phyloP scores from a whole-genome alignment of 2,113 vertebrate species.

The Anolis sagrei region DNA sequence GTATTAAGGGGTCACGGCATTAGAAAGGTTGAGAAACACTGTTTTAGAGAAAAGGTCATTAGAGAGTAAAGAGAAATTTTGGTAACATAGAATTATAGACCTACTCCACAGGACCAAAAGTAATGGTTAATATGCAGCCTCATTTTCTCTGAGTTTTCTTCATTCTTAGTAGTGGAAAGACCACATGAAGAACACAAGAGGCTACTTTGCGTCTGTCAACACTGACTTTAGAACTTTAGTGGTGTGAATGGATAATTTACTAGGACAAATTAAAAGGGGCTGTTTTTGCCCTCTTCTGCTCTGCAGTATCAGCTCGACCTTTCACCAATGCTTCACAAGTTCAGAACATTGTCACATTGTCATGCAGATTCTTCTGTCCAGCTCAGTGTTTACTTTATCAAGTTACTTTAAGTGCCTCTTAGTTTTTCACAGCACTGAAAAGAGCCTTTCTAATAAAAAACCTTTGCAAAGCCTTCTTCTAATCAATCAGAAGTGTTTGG shows the following conservation, averaged over 20 bases:
- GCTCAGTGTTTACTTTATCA: not conserved
- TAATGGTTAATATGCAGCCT: not conserved
- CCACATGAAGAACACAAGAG: not conserved
- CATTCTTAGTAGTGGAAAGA: not conserved
- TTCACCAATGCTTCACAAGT: not conserved
- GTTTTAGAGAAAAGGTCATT: too few relatives aligned
- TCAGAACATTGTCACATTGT: not conserved
- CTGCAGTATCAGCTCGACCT: constrained; percentile 4
- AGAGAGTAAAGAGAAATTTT: too few relatives aligned
- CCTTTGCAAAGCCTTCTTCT: constrained; percentile 13
- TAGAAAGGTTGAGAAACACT: too few relatives aligned
- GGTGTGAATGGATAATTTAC: constrained; percentile 5
- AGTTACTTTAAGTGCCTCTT: constrained; percentile 10
- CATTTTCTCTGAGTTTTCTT: not conserved
- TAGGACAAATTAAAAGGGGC: not conserved
- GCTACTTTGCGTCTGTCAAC: not conserved
- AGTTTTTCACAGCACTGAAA: constrained; percentile 36
- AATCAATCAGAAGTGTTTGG: constrained; percentile 30
- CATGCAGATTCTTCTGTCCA: constrained; percentile 8
- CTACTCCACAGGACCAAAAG: not conserved
- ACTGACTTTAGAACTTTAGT: not conserved
- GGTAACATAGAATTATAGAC: not conserved
- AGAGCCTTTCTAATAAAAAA: constrained; percentile 4
- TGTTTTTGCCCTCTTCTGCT: not conserved
- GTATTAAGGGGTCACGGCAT: too few relatives aligned